These are phyloP conservation scores for Tigriopus japonicus DNA, from an alignment of 1,140 invertebrate species.

Conservation along the genomic window DNA sequence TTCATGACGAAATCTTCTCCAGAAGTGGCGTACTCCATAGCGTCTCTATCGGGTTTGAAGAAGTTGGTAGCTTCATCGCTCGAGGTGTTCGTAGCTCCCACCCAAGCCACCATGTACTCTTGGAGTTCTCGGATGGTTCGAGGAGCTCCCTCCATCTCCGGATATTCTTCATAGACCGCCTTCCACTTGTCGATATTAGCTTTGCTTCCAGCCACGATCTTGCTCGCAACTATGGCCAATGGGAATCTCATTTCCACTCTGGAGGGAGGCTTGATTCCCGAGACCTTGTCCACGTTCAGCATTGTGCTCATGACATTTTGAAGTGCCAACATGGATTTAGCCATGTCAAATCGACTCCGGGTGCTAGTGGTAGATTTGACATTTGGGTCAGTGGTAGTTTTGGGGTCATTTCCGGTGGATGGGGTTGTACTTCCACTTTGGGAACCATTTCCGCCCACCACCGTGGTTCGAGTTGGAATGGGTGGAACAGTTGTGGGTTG, in stretches of 20 bases:
- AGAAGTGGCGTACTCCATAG: background rate
- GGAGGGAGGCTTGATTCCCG: background rate
- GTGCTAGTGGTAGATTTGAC: background rate
- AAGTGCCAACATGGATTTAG: background rate
- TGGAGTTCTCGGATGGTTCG: background rate
- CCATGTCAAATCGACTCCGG: background rate
- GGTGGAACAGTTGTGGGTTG: constrained; percentile 2
- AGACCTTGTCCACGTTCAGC: background rate
- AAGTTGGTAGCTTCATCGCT: background rate
- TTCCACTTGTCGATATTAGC: constrained; percentile 12
- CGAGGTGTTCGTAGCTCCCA: constrained; percentile 7
- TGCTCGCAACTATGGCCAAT: background rate
- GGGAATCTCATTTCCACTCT: constrained; percentile 2
- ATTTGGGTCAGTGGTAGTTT: background rate
- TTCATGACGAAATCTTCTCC: constrained; percentile 12
- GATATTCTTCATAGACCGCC: background rate
- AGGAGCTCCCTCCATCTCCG: constrained; percentile 1
- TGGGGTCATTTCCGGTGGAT: background rate
- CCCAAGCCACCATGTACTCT: constrained; percentile 10
- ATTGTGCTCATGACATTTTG: background rate
- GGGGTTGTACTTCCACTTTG: background rate
- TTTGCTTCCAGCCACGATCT: background rate
- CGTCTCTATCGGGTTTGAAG: background rate
- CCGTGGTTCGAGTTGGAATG: constrained; percentile 10
- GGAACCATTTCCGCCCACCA: background rate